Evolutionary conservation across 2,888 invertebrate species (phyloP), one percentile per base, ranked within the genome.

Genomic region (Venusia cambrica): DNA sequence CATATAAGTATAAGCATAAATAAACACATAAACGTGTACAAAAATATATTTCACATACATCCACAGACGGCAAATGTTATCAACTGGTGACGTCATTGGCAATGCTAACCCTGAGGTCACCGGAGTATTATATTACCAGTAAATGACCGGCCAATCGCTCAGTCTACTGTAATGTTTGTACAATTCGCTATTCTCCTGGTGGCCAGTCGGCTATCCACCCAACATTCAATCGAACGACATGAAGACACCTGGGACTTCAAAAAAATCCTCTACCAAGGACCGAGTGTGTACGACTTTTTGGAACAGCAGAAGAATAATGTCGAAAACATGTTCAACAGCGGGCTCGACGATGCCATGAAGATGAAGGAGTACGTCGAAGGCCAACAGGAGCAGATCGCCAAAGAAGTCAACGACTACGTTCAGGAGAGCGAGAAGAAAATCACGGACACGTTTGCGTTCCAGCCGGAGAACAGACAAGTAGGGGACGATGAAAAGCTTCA

Each of bases 341-440:
- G 68, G 29, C 67, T 67, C 27, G 16, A 30, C 3, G 41, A 34
- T 4, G 51, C 47, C 0, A 39, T 65, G 0, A 62, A 62, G 14
- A 57, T 74, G 49, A 70, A 65, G 24, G 60, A 38, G 8, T 80
- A 73, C 48, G 54, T 79, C 2, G 74, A 72, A 36, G 55, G 61
- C 11, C 71, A 78, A 32, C 69, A 76, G 16, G 61, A 57, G 38
- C 62, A 65, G 16, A 59, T 84, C 7, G 54, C 57, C 2, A 33
- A 60, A 0, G 74, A 75, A 30, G 53, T 79, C 1, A 70, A 65
- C 32, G 68, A 36, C 14, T 81, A 77, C 38, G 54, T 77, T 0
- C 62, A 72, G 22, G 62, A 68, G 18, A 72, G 43, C 16, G 70
- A 73, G 5, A 57, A 57, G 15, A 68, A 65, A 27, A 48, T 74